Conservation (phyloP, 2,797 vertebrate species). For the Danio jaintianensis region DNA sequence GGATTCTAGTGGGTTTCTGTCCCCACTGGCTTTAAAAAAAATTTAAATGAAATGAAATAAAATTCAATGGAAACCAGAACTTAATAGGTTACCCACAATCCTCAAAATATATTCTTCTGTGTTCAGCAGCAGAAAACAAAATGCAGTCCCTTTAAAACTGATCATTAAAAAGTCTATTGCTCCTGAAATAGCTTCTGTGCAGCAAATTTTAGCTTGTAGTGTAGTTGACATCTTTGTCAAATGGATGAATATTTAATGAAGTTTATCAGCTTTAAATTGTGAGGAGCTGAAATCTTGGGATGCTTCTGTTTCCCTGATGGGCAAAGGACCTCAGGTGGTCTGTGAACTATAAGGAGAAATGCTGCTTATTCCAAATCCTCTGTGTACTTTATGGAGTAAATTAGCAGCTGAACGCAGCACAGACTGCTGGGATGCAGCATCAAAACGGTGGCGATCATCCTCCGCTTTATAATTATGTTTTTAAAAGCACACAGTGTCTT, state of each 20-base stretch:
- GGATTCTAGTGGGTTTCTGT: too few relatives aligned
- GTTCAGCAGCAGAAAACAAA: too few relatives aligned
- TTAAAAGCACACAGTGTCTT: conserved; percentile 30
- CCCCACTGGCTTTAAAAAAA: too few relatives aligned
- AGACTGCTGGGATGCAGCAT: not conserved
- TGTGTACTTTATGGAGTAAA: conserved; percentile 7
- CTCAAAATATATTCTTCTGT: too few relatives aligned
- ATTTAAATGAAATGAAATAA: too few relatives aligned
- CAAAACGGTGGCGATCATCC: not conserved
- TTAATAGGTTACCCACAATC: too few relatives aligned
- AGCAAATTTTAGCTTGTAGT: too few relatives aligned
- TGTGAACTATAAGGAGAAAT: conserved; percentile 11
- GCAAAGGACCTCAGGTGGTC: conserved; percentile 20
- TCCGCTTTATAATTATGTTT: conserved; percentile 35
- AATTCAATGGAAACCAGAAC: too few relatives aligned
- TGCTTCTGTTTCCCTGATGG: not conserved
- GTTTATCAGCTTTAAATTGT: not conserved
- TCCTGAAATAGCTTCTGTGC: too few relatives aligned
- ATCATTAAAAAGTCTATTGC: too few relatives aligned
- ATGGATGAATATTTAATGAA: not conserved
- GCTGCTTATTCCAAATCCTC: not conserved
- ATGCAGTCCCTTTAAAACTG: too few relatives aligned
- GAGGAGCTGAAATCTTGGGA: not conserved
- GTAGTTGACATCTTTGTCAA: not conserved
- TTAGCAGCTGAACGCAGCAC: not conserved